Conservation (phyloP, 2,888 invertebrate species). For the Hydroisotoma schaefferi region DNA sequence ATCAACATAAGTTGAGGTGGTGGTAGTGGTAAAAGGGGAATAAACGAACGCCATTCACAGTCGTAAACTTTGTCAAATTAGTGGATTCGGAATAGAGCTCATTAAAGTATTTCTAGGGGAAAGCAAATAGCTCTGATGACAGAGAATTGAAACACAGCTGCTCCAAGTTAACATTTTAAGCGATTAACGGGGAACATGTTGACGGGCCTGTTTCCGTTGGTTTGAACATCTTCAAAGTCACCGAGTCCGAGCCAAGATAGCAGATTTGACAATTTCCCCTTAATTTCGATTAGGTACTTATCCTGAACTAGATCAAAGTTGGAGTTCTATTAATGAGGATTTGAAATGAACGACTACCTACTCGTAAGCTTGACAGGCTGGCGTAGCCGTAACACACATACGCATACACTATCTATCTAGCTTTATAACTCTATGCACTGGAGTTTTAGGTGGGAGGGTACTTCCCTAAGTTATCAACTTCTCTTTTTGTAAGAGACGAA, state of each 20-base stretch:
- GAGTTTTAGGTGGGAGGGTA: no score
- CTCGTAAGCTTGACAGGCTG: no score
- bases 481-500: no score
- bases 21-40: conserved; percentile 2
- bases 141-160: conserved; percentile 49
- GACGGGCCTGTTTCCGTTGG: conserved; percentile 48
- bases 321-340: no score
- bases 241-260: conserved; percentile 1
- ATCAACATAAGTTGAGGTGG: background rate
- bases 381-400: no score
- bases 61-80: conserved; percentile 26
- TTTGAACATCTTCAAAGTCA: conserved; percentile 17
- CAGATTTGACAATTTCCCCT: no score
- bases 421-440: no score
- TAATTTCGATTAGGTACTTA: no score
- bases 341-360: no score
- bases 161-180: conserved; percentile 48
- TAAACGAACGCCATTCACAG: conserved; percentile 8
- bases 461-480: no score
- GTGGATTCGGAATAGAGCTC: conserved; percentile 35
- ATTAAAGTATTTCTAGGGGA: conserved; percentile 42
- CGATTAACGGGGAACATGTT: conserved; percentile 49
- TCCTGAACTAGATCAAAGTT: no score
- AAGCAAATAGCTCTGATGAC: conserved; percentile 49
- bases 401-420: no score